A percentile compares a stretch with the other conserved stretches of the same genome.
Evolutionary conservation across 2,797 vertebrate species (phyloP).

Genomic region (Zalophus californianus): DNA sequence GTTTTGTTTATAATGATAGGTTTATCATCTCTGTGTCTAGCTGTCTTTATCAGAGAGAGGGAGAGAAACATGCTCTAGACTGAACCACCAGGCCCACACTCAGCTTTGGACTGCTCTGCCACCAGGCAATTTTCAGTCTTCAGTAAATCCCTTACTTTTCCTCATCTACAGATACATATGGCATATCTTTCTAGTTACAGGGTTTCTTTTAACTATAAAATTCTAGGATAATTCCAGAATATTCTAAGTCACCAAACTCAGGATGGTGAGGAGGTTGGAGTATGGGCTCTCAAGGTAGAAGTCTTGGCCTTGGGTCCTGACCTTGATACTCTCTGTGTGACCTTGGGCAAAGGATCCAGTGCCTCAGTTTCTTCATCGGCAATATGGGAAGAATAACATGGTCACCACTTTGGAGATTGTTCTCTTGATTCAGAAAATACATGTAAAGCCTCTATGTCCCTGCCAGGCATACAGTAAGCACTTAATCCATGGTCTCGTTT

Average conservation of each 20-base stretch:
- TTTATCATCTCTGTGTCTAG: neutral
- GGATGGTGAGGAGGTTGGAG: neutral
- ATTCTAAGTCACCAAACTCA: neutral
- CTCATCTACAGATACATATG: neutral
- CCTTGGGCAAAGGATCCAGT: neutral
- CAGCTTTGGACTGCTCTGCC: neutral
- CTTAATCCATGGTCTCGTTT: fast-evolving
- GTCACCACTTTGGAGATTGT: neutral
- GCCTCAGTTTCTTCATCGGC: neutral
- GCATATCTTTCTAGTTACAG: neutral
- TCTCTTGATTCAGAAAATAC: neutral
- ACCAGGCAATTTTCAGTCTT: neutral
- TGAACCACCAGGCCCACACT: neutral
- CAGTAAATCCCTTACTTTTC: neutral
- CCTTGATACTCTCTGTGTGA: neutral
- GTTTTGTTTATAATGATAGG: neutral
- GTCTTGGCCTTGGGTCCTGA: neutral
- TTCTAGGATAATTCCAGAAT: neutral
- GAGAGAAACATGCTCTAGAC: neutral
- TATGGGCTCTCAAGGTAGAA: neutral
- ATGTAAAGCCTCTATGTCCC: neutral
- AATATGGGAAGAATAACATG: neutral
- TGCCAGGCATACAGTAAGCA: too few species aligned
- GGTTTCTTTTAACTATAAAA: neutral
- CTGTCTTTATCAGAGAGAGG: neutral